Conservation (phyloP, 2,888 invertebrate genomes). For the Quadroppia sp. region DNA sequence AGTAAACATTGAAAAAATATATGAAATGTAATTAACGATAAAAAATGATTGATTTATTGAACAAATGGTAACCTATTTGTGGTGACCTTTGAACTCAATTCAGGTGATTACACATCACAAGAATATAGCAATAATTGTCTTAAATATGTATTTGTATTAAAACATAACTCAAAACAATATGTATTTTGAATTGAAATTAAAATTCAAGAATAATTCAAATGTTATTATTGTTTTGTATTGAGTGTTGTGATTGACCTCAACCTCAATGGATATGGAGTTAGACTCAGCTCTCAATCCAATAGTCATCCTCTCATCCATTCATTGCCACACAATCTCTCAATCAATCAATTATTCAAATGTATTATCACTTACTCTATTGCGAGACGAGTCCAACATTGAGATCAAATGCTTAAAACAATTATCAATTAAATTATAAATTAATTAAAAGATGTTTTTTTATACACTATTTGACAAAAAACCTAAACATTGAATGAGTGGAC, state of each 20-base stretch:
- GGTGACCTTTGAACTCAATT: too few relatives aligned
- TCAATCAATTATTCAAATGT: background rate
- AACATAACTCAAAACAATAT: background rate
- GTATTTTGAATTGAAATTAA: background rate
- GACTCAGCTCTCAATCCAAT: background rate
- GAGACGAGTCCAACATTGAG: constrained; percentile 25
- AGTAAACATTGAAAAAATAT: too few relatives aligned
- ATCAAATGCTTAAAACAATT: background rate
- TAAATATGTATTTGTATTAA: too few relatives aligned
- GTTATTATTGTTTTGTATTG: background rate
- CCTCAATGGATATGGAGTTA: constrained; percentile 30
- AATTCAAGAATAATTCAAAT: background rate
- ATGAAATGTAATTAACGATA: too few relatives aligned
- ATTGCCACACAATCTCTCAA: background rate
- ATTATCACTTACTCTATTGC: constrained; percentile 3
- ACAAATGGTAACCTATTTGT: too few relatives aligned
- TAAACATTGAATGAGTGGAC: background rate
- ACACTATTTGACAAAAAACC: background rate
- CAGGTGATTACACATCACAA: too few relatives aligned
- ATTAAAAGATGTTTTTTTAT: background rate
- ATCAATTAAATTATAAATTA: background rate
- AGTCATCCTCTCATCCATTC: too few relatives aligned
- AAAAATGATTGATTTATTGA: too few relatives aligned
- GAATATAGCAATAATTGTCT: too few relatives aligned
- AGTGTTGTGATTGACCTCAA: constrained; percentile 15